Evolutionary conservation across 2,888 invertebrate species (phyloP), one percentile per base, ranked within the genome.

Genomic region (Pimpla rufipes): DNA sequence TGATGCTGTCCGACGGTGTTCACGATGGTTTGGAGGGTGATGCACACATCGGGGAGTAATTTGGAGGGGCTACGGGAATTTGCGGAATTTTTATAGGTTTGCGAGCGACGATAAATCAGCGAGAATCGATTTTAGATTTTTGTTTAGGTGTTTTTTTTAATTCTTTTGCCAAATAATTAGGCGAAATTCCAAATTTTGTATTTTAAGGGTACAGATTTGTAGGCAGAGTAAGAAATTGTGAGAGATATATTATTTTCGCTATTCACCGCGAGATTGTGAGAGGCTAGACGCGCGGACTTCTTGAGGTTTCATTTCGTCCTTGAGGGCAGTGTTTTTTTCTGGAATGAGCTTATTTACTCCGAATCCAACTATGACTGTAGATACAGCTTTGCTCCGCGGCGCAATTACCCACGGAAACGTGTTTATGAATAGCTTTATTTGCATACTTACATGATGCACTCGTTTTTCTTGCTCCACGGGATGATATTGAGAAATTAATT

Each of bases 221-320:
- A n/a, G n/a, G 4, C 13, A 23, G 11, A 23, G 21, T 23, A 1
- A 55, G 10, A 55, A 55, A 11, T 55, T 10, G 21, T 5, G 0
- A 5, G 11, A 11, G 13, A 0, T 10, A 55, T 23, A 11, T 23
- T 55, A 13, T 55, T 55, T 6, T 50, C 6, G 11, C 18, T 50
- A 11, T 18, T 50, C 8, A 50, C 50, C 18, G 23, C 23, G 5
- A 29, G 29, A 21, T 52, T 18, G 18, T 10, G 21, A 18, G 50
- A 18, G 18, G 50, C 18, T 5, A 18, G 50, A 50, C 2, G 47
- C 16, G 16, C 16, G 13, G 47, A 50, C 18, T 18, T 50, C 8
- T 16, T 50, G 50, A 50, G 50, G 50, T 50, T 50, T 50, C 50
- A 50, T 18, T 50, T 50, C 18, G 50, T 50, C 50, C 50, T 16